phyloP scores from a whole-genome alignment of 2,888 invertebrate genomes.

The Nematopogon swammerdamellus region DNA sequence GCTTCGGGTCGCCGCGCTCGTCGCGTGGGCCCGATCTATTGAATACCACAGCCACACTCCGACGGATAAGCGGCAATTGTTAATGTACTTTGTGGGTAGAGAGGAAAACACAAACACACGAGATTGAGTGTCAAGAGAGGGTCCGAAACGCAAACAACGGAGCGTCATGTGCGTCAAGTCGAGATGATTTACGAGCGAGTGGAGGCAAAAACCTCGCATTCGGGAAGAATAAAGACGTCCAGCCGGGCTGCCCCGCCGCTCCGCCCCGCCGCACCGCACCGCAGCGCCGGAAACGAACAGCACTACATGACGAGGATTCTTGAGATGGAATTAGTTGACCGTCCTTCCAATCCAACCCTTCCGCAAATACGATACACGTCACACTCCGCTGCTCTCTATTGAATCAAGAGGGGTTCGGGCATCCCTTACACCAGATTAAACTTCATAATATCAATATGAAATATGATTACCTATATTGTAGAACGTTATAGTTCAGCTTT shows the following conservation, averaged over 20 bases:
- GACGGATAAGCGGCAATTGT: not conserved
- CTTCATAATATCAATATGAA: too few relatives aligned
- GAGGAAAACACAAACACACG: not conserved
- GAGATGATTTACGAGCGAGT: not conserved
- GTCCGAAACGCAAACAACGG: not conserved
- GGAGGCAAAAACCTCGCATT: not conserved
- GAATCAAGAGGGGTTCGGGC: too few relatives aligned
- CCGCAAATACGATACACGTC: too few relatives aligned
- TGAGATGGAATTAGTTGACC: too few relatives aligned
- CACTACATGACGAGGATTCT: too few relatives aligned
- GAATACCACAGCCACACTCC: too few relatives aligned
- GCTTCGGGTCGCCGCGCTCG: not conserved
- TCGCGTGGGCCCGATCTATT: not conserved
- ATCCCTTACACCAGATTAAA: too few relatives aligned
- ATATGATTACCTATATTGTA: too few relatives aligned
- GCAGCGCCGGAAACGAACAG: conserved; percentile 20
- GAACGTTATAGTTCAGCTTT: too few relatives aligned
- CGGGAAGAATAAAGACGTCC: not conserved
- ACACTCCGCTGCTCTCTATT: too few relatives aligned
- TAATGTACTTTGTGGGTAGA: not conserved
- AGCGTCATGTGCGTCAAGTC: not conserved
- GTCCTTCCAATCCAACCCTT: too few relatives aligned
- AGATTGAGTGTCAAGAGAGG: not conserved
- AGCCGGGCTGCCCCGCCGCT: not conserved
- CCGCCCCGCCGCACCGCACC: too few relatives aligned